phyloP scores from a whole-genome alignment of 2,797 vertebrate species.

The Streptopelia turtur region DNA sequence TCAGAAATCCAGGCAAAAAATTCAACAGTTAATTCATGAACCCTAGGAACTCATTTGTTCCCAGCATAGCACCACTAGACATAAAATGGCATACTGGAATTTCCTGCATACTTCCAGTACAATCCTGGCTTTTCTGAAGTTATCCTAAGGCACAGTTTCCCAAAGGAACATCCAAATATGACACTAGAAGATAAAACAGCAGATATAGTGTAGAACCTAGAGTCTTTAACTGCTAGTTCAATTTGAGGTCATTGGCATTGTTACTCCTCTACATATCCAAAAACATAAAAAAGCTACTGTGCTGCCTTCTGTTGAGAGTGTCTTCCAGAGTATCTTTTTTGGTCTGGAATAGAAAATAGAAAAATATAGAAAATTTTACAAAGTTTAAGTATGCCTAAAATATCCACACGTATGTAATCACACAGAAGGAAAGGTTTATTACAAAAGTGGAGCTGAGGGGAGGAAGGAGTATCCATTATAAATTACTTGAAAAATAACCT shows the following conservation, averaged over 20 bases:
- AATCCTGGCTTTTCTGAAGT: not conserved
- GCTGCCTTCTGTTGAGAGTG: not conserved
- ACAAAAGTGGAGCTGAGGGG: rapidly evolving
- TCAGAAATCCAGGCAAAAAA: not conserved
- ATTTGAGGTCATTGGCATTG: not conserved
- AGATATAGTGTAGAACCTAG: not conserved
- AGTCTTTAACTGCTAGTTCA: not conserved
- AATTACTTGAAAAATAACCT: not conserved
- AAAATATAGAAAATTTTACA: not conserved
- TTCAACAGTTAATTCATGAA: not conserved
- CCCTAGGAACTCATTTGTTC: not conserved
- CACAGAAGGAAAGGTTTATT: not conserved
- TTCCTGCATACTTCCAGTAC: not conserved
- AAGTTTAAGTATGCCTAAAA: not conserved
- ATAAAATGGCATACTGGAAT: not conserved
- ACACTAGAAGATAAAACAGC: not conserved
- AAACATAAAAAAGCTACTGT: not conserved
- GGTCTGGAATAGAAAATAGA: not conserved
- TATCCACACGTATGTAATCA: not conserved
- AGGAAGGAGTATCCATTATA: not conserved
- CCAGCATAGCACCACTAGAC: not conserved
- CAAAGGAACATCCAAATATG: not conserved
- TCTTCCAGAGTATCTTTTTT: not conserved
- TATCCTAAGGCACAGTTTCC: not conserved
- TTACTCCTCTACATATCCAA: not conserved